phyloP scores from a whole-genome alignment of 2,797 vertebrate genomes.

The Takifugu ocellatus region DNA sequence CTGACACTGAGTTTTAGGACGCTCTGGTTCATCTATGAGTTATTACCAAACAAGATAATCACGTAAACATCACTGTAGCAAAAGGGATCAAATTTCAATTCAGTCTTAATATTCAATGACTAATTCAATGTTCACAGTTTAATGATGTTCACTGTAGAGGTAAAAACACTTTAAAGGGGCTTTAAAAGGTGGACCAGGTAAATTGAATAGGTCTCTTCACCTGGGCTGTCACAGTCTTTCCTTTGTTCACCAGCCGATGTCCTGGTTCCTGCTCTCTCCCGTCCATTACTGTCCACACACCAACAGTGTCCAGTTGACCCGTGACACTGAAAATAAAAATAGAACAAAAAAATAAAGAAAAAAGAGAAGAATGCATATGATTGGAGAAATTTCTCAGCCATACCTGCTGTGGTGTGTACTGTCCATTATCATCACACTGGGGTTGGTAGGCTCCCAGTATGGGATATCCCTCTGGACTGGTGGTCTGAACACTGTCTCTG shows the following conservation, averaged over 20 bases:
- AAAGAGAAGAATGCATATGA: too few relatives aligned
- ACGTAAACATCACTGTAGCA: too few relatives aligned
- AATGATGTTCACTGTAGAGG: too few relatives aligned
- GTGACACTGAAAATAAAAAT: neutral
- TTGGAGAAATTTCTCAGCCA: too few relatives aligned
- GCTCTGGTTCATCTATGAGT: slow-evolving; percentile 14
- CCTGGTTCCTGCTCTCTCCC: neutral
- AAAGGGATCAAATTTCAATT: too few relatives aligned
- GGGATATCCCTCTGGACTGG: slow-evolving; percentile 15
- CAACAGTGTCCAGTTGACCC: neutral
- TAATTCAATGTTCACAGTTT: too few relatives aligned
- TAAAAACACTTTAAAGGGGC: too few relatives aligned
- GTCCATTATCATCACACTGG: slow-evolving; percentile 43
- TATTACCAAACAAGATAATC: too few relatives aligned
- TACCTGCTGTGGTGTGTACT: slow-evolving; percentile 55
- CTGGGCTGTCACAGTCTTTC: neutral
- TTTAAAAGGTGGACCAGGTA: too few relatives aligned
- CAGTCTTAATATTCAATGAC: too few relatives aligned
- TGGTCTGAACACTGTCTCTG: slow-evolving; percentile 47
- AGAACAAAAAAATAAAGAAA: too few relatives aligned
- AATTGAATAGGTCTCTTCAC: neutral
- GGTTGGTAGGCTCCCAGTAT: neutral
- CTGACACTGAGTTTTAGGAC: slow-evolving; percentile 69
- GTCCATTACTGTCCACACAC: too few relatives aligned
- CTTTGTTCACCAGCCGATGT: neutral